Percentiles rank a stretch among this genome's conserved stretches.
Evolutionary conservation across 2,888 invertebrate genomes (phyloP).

Genomic region (Cataglyphis rosenhaueri): DNA sequence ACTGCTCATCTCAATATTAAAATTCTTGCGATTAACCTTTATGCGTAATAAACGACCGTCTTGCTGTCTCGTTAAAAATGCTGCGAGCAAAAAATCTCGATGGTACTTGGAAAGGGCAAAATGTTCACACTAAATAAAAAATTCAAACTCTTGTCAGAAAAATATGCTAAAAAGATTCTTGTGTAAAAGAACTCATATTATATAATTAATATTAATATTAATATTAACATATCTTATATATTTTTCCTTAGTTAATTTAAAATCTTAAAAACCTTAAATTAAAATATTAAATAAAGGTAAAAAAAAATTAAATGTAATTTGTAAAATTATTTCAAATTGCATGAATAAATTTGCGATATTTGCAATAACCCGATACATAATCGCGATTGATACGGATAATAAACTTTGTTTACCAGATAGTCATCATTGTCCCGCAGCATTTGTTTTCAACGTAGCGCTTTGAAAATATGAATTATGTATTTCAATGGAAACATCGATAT

Average conservation of each 20-base stretch:
- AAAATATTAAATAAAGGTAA: background rate
- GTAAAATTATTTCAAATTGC: too few species aligned
- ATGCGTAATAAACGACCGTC: slow-evolving; percentile 14
- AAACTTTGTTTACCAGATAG: slow-evolving; percentile 31
- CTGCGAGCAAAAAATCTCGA: background rate
- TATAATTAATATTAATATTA: background rate
- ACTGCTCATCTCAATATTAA: slow-evolving; percentile 16
- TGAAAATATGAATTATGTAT: slow-evolving; percentile 68
- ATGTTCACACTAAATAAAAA: slow-evolving; percentile 29
- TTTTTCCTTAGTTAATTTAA: background rate
- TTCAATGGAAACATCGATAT: slow-evolving; percentile 53
- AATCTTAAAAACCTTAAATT: background rate
- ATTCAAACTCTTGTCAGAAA: background rate
- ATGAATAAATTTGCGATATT: slow-evolving; percentile 23
- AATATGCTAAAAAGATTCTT: background rate
- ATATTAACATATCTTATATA: background rate
- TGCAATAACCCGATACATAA: background rate
- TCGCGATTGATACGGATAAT: slow-evolving; percentile 28
- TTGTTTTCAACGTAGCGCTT: slow-evolving; percentile 20
- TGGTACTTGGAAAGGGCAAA: slow-evolving; percentile 21
- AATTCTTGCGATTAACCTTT: slow-evolving; percentile 30
- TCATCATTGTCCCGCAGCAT: slow-evolving; percentile 11
- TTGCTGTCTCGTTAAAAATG: background rate
- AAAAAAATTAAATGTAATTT: too few species aligned
- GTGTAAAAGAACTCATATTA: background rate